Conservation (phyloP, 2,113 vertebrate species). For the Oryzias javanicus region DNA sequence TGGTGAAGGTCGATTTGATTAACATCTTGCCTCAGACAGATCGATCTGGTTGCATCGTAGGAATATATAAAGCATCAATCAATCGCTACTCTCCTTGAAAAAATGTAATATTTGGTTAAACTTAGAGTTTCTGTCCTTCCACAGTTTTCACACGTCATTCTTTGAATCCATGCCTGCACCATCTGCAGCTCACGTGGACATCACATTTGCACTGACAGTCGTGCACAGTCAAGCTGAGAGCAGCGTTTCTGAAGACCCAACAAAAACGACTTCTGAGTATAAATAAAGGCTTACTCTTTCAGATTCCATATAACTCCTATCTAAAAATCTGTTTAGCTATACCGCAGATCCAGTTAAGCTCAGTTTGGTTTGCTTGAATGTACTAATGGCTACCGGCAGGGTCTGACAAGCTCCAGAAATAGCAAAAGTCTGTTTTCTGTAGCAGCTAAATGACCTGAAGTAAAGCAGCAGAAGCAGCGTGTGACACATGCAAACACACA, state of each 20-base stretch:
- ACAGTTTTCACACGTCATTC: not conserved
- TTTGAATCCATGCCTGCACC: not conserved
- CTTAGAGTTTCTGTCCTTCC: not conserved
- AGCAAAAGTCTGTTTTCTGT: slow-evolving; percentile 26
- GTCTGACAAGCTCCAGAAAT: not conserved
- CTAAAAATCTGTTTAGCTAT: too few relatives aligned
- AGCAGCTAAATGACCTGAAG: slow-evolving; percentile 32
- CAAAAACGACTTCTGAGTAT: not conserved
- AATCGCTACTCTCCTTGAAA: too few relatives aligned
- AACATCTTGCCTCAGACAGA: too few relatives aligned
- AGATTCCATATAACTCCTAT: too few relatives aligned
- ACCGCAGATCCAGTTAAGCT: not conserved
- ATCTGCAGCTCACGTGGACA: not conserved
- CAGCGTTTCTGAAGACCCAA: not conserved
- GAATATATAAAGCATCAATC: too few relatives aligned
- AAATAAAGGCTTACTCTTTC: too few relatives aligned
- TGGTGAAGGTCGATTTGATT: too few relatives aligned
- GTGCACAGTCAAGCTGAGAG: not conserved
- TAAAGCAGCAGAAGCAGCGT: slow-evolving; percentile 22
- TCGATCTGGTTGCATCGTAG: too few relatives aligned
- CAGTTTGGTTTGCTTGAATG: not conserved
- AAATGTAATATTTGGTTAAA: slow-evolving; percentile 12
- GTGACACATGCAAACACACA: slow-evolving; percentile 24
- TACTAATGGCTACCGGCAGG: not conserved
- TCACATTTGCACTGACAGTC: not conserved